Base-by-base conservation (phyloP, 2,113 vertebrate species). In the Rhabdomys dilectus region DNA sequence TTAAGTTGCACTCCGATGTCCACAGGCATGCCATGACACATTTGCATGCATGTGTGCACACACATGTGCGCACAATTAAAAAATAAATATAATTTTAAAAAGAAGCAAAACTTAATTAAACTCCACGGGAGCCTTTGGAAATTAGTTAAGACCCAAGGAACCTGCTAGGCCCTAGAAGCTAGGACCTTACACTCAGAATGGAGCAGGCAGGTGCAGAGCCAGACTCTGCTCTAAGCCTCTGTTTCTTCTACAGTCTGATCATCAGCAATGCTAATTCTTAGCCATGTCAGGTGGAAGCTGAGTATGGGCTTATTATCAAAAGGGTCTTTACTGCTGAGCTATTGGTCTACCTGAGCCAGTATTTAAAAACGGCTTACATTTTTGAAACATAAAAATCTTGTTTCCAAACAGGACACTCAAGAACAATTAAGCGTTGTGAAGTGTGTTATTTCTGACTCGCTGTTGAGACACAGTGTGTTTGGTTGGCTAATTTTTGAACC, bases 351-450 rank as follows among this genome's bases (percentile, higher is more conserved):
- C 73, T 34, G 39, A 84, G 68, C 42, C 72, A 77, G n/a, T 12
- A 34, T 6, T 93, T 85, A 73, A 82, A 82, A 42, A 76, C 6
- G 21, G 39, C n/a, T 45, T 56, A 68, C 51, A 53, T 26, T 51
- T n/a, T 76, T 90, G 11, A 51, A 91, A 31, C n/a, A 72, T 62
- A 82, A 84, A 84, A 62, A 42, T 13, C 7, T 88, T 89, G 34
- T 94, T 93, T 93, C 77, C 60, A 89, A 89, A 89, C 51, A 60
- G 51, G 39, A n/a, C 21, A 82, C 84, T 89, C 19, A 34, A 91
- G 45, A 91, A 94, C 39, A 89, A 84, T 93, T 93, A 95, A 77
- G 64, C 72, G 89, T 72, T 94, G 51, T 81, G 36, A 85, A 78
- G 22, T 82, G 42, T 21, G 12, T 76, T 91, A 91, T 78, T 91